These are phyloP conservation scores for Athalia cordata DNA, from an alignment of 2,888 invertebrate species.

Conservation along the genomic window DNA sequence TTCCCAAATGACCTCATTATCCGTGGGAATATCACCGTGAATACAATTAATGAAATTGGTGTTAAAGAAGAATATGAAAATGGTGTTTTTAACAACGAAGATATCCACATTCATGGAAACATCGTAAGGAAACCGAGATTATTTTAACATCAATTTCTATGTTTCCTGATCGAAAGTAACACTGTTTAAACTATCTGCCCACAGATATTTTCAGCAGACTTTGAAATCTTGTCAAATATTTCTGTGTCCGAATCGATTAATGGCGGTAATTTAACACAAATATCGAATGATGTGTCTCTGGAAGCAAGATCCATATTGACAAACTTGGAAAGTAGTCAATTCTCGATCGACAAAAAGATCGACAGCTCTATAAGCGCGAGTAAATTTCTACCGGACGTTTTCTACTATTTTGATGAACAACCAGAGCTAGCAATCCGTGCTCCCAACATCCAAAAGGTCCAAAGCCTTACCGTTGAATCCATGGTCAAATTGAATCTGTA, in stretches of 20 bases:
- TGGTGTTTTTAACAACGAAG: conserved; percentile 55
- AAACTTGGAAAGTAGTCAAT: conserved; percentile 45
- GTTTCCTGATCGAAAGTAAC: not conserved
- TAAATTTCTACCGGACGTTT: conserved; percentile 48
- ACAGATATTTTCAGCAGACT: conserved; percentile 57
- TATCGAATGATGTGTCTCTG: conserved; percentile 22
- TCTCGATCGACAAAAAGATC: conserved; percentile 50
- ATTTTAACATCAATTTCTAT: not conserved
- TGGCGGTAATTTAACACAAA: conserved; percentile 45
- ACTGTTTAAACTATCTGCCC: not conserved
- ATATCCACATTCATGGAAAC: conserved; percentile 60
- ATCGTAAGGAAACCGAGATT: conserved; percentile 55
- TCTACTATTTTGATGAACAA: conserved; percentile 61
- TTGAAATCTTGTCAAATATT: conserved; percentile 48
- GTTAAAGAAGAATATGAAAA: conserved; percentile 51
- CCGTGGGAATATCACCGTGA: conserved; percentile 51
- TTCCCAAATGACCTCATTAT: conserved; percentile 55
- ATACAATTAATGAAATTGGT: conserved; percentile 54
- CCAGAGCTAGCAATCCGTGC: conserved; percentile 52
- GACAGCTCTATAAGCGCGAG: conserved; percentile 33
- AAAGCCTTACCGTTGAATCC: conserved; percentile 48
- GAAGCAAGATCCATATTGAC: conserved; percentile 11
- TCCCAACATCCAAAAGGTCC: conserved; percentile 53
- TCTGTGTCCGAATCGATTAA: conserved; percentile 55
- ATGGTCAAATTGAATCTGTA: conserved; percentile 58